These are phyloP conservation scores for Diploscapter pachys DNA, from an alignment of 1,140 invertebrate species.

Conservation along the genomic window DNA sequence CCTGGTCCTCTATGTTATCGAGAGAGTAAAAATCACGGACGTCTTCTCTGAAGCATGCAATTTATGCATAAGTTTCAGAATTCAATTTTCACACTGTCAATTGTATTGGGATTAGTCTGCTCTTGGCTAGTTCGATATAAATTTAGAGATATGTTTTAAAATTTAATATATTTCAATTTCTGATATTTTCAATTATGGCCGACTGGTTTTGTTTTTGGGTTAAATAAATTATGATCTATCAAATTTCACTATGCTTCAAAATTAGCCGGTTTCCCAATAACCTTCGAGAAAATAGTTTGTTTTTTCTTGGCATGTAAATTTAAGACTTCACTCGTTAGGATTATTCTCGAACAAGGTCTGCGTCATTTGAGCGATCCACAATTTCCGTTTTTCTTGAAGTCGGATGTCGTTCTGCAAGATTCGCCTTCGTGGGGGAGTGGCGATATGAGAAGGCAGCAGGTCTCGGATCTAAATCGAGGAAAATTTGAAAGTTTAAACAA, in stretches of 20 bases:
- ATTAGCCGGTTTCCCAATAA: too few species aligned
- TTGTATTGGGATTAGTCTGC: too few species aligned
- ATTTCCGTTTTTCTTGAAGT: conserved; percentile 45
- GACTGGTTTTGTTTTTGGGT: too few species aligned
- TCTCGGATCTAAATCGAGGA: neutral
- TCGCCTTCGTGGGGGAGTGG: conserved; percentile 45
- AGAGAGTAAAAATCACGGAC: conserved; percentile 44
- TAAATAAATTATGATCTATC: conserved; percentile 2
- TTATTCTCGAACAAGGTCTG: conserved; percentile 43
- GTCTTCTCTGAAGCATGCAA: conserved; percentile 39
- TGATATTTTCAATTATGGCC: too few species aligned
- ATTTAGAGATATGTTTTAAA: too few species aligned
- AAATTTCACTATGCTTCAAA: neutral
- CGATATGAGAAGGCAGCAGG: conserved; percentile 37
- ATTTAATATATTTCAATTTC: too few species aligned
- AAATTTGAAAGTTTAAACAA: too few species aligned
- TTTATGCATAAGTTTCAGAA: too few species aligned
- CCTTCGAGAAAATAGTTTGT: neutral
- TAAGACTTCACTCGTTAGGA: conserved; percentile 41
- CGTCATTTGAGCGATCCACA: conserved; percentile 39
- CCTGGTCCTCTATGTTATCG: conserved; percentile 31
- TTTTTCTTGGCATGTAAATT: conserved; percentile 2
- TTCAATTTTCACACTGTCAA: too few species aligned
- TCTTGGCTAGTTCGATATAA: too few species aligned
- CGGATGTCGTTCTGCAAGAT: conserved; percentile 42